Evolutionary conservation across 1,140 invertebrate genomes (phyloP), one percentile per base, ranked within the genome.

Genomic region (Leptinotarsa undecemlineata): DNA sequence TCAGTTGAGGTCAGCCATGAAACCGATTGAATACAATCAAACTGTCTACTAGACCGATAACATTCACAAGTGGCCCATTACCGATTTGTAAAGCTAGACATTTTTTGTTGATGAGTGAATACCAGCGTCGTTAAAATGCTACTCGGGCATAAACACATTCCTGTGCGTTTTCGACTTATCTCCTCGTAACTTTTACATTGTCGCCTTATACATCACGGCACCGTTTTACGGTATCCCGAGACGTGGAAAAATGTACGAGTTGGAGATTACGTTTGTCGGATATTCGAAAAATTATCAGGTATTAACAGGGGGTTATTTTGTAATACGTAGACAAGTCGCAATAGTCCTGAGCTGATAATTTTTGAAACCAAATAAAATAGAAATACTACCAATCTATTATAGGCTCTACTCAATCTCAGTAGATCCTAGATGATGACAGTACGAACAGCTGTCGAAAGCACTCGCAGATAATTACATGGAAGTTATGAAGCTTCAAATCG

Each of bases 121-220:
- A 57, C 0, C 14, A 19, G 15, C 6, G 51, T 57, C 17, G 17
- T 57, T 57, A 57, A 57, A 57, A 57, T 57, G 13, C 51, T 57
- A n/a, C 17, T 2, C 0, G 15, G 8, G 51, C 14, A 57, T 57
- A 57, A 57, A 57, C 51, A 57, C 51, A 57, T 57, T 57, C 51
- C 51, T 13, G n/a, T 57, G 51, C 51, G 51, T 57, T 57, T 19
- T 15, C 51, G 15, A 57, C 17, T 57, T 57, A 57, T 57, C 51
- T 57, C n/a, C 51, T 57, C 51, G 17, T 57, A 57, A 57, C 51
- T 57, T 57, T 57, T 57, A 57, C 51, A 57, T 57, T 57, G 51
- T 57, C 51, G 51, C 51, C 51, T 57, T 57, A 57, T 57, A 57
- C 51, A 57, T 17, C 2, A 57, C 51, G n/a, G 51, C 51, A 57